Percentiles rank a stretch among this genome's conserved stretches.
phyloP scores from a whole-genome alignment of 1,140 invertebrate genomes.

The Macrotrachela quadricornifera region DNA sequence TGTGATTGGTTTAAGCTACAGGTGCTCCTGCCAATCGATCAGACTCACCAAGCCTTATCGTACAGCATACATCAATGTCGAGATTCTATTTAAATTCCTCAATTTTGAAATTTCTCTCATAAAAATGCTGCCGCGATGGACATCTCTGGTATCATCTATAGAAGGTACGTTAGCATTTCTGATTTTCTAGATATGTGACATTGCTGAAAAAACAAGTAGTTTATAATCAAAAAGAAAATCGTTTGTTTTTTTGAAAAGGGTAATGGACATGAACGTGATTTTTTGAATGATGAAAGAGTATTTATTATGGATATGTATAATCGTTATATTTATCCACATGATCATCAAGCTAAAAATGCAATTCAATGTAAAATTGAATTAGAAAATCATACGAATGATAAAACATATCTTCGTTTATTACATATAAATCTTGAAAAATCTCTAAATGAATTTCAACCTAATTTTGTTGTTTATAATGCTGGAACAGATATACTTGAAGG shows the following conservation, averaged over 20 bases:
- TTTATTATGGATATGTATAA: constrained; percentile 74
- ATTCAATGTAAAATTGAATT: constrained; percentile 53
- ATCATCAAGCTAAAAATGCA: constrained; percentile 47
- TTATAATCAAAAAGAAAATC: neutral
- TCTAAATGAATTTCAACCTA: constrained; percentile 44
- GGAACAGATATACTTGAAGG: constrained; percentile 58
- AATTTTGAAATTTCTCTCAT: too few species aligned
- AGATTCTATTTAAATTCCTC: too few species aligned
- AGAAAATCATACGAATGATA: constrained; percentile 41
- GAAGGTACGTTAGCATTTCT: too few species aligned
- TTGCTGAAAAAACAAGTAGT: too few species aligned
- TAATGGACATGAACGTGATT: constrained; percentile 63
- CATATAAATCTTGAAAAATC: constrained; percentile 33
- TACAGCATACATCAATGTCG: too few species aligned
- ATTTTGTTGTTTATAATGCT: constrained; percentile 64
- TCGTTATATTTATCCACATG: constrained; percentile 52
- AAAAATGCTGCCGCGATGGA: too few species aligned
- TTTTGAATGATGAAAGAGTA: constrained; percentile 42
- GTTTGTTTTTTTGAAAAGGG: constrained; percentile 35
- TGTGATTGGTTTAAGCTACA: too few species aligned
- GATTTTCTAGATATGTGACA: too few species aligned
- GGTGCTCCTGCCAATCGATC: too few species aligned
- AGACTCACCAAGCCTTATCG: too few species aligned
- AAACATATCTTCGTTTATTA: constrained; percentile 46
- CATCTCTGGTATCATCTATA: too few species aligned